These are phyloP conservation scores for Drosophila oshimai DNA, from an alignment of 1,140 invertebrate species.

Conservation along the genomic window DNA sequence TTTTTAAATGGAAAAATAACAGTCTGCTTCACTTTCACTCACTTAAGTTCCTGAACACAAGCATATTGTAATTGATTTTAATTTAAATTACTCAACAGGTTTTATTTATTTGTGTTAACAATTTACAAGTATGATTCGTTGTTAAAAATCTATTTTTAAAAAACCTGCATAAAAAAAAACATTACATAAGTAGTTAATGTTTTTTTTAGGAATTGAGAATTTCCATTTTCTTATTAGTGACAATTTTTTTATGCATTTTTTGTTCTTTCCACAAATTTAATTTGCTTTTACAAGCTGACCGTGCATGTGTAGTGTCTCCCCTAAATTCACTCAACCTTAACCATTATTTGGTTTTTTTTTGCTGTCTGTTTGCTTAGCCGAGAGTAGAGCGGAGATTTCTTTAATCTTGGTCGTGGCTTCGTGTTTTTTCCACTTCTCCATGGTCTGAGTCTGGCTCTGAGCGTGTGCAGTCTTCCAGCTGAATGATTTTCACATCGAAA, in stretches of 20 bases:
- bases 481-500: slow-evolving; percentile 67
- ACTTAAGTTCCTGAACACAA: too few relatives aligned
- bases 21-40: not conserved
- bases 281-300: slow-evolving; percentile 37
- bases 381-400: slow-evolving; percentile 31
- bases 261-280: slow-evolving; percentile 2
- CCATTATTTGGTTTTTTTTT: slow-evolving; percentile 51
- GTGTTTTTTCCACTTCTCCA: slow-evolving; percentile 9
- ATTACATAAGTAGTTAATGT: not conserved
- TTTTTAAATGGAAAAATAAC: not conserved
- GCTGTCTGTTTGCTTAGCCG: slow-evolving; percentile 25
- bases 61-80: too few relatives aligned
- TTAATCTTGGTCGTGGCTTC: slow-evolving; percentile 43
- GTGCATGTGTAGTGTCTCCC: slow-evolving; percentile 12
- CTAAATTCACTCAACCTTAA: slow-evolving; percentile 51
- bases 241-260: slow-evolving; percentile 24
- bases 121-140: too few relatives aligned
- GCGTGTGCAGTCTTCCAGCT: slow-evolving; percentile 78
- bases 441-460: slow-evolving; percentile 6
- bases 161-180: too few relatives aligned
- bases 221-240: slow-evolving; percentile 62
- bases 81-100: too few relatives aligned
- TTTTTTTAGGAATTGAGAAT: not conserved
- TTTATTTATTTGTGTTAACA: too few relatives aligned
- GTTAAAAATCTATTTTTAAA: too few relatives aligned